A percentile compares a stretch with the other conserved stretches of the same genome.
These are phyloP conservation scores for Thymelicus sylvestris DNA, from an alignment of 2,888 invertebrate species.

Conservation along the genomic window DNA sequence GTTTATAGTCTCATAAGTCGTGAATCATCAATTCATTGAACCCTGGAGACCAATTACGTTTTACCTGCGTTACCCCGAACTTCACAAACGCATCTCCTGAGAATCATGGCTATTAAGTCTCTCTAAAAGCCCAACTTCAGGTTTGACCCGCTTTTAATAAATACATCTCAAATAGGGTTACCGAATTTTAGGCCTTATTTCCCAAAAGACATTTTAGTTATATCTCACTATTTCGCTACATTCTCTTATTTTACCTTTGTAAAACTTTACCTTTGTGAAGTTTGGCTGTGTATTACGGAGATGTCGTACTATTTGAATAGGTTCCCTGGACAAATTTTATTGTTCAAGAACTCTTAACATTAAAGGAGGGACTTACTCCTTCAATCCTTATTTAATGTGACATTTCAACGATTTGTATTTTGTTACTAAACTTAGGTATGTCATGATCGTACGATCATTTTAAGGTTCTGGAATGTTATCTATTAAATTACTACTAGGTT, in stretches of 20 bases:
- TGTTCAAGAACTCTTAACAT: background rate
- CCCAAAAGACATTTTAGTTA: constrained; percentile 16
- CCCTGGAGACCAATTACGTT: constrained; percentile 40
- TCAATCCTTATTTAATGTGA: too few relatives aligned
- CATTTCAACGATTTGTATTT: too few relatives aligned
- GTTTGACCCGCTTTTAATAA: constrained; percentile 32
- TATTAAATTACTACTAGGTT: too few relatives aligned
- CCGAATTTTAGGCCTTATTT: constrained; percentile 21
- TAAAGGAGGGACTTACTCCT: too few relatives aligned
- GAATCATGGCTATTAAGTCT: constrained; percentile 24
- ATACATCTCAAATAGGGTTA: constrained; percentile 21
- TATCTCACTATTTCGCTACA: constrained; percentile 6
- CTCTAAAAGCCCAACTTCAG: constrained; percentile 34
- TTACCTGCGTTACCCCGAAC: constrained; percentile 38
- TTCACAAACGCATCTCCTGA: constrained; percentile 38
- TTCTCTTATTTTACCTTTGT: constrained; percentile 7
- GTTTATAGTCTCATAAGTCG: constrained; percentile 23
- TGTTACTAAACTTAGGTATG: too few relatives aligned
- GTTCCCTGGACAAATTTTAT: background rate
- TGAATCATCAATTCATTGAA: constrained; percentile 38
- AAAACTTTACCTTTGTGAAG: constrained; percentile 6
- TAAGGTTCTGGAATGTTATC: too few relatives aligned
- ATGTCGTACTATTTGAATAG: background rate
- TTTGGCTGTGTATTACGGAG: background rate
- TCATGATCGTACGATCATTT: too few relatives aligned